Evolutionary conservation across 2,888 invertebrate genomes (phyloP), one percentile per base, ranked within the genome.

Genomic region (Eupithecia subfuscata): DNA sequence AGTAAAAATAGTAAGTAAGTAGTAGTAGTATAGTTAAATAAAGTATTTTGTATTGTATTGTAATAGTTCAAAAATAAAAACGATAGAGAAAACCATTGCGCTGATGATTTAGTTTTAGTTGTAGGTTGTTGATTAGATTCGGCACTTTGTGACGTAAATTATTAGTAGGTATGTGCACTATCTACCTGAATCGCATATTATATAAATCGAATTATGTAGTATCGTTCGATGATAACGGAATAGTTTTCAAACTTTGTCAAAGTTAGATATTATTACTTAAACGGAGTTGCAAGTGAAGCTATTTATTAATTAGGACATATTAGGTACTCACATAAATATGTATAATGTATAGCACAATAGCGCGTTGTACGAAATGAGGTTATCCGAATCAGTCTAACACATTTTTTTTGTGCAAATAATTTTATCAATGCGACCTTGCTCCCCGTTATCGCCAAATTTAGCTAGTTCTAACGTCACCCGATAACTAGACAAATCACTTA

Each of bases 381-480:
- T 94, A 95, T 93, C 94, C 94, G 89, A 88, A 88, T 87, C 88
- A 89, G 86, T 92, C 92, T 93, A 92, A 91, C 92, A 91, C 89
- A 91, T 91, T 92, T 92, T 65, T 92, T 94, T 92, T 89, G 93
- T 93, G 93, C 93, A 94, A 95, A 94, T 94, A 95, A 90, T 91
- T 92, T 94, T 94, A 94, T 94, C 94, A 90, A 84, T 88, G 83
- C 93, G 94, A 93, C 94, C 94, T 95, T 94, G 94, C 92, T 92
- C 92, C 92, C 90, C 89, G 91, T 91, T 93, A 94, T 94, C 94
- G 88, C 92, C 91, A 84, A 93, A 92, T 91, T 92, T 90, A 87
- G 88, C 90, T 91, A 92, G 88, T 90, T 87, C 90, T 88, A 90
- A 90, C 91, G 90, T 91, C 90, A 91, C 83, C 73, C 87, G 91